These are phyloP conservation scores for Aphyosemion australe DNA, from an alignment of 2,113 vertebrate genomes.

Conservation along the genomic window DNA sequence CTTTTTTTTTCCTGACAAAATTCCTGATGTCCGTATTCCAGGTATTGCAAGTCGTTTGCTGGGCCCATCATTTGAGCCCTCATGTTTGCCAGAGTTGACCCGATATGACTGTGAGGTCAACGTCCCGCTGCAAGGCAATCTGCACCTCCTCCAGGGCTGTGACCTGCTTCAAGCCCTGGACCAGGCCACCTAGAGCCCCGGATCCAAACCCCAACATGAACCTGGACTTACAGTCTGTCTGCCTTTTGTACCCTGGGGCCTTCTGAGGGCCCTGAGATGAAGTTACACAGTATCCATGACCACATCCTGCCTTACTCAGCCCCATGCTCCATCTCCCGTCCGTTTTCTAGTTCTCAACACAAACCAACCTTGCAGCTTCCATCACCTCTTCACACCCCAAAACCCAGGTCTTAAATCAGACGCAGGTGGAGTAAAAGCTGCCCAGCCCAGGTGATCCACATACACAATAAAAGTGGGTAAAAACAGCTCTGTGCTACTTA, in stretches of 20 bases:
- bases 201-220: slow-evolving; percentile 2
- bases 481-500: slow-evolving; percentile 3
- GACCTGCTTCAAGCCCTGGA: slow-evolving; percentile 94
- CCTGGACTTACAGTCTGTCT: slow-evolving; percentile 26
- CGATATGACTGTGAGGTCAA: slow-evolving; percentile 99
- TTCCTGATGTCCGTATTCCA: slow-evolving; percentile 46
- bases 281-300: slow-evolving; percentile 21
- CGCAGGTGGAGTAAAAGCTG: slow-evolving; percentile 9
- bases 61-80: slow-evolving; percentile 86
- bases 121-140: slow-evolving; percentile 87
- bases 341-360: slow-evolving; percentile 5
- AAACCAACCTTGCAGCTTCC: slow-evolving; percentile 26
- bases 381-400: background rate
- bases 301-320: slow-evolving; percentile 50
- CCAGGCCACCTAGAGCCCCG: slow-evolving; percentile 84
- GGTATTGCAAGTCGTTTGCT: slow-evolving; percentile 88
- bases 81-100: slow-evolving; percentile 91
- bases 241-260: slow-evolving; percentile 26
- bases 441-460: background rate
- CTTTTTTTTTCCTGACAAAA: background rate
- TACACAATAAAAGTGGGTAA: background rate
- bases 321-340: slow-evolving; percentile 5
- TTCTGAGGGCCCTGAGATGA: slow-evolving; percentile 21
- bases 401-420: background rate
- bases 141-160: slow-evolving; percentile 92